Evolutionary conservation across 2,113 vertebrate species (phyloP).

Genomic region (Dipodomys spectabilis): DNA sequence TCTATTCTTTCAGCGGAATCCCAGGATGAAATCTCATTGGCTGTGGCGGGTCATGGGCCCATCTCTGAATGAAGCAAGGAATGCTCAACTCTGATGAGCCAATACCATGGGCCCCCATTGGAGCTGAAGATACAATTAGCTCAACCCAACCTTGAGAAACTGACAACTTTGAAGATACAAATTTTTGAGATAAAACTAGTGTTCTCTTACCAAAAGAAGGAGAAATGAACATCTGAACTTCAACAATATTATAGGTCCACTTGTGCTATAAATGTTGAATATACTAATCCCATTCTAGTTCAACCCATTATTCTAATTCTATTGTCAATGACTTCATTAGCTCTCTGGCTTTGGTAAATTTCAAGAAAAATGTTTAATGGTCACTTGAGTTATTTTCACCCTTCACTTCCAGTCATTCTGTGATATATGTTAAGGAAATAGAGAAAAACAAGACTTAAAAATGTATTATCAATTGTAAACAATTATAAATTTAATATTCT

Average conservation of each 20-base stretch:
- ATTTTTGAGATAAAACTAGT: not conserved
- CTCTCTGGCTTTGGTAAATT: not conserved
- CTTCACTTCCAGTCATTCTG: not conserved
- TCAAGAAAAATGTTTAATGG: not conserved
- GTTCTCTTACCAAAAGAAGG: not conserved
- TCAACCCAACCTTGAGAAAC: too few species aligned
- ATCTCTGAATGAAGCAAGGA: not conserved
- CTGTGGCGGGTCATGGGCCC: not conserved
- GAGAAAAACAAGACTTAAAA: not conserved
- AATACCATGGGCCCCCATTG: not conserved
- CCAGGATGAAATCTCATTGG: not conserved
- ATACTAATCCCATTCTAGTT: not conserved
- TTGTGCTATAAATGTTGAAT: not conserved
- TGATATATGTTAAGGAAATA: not conserved
- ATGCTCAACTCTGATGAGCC: too few species aligned
- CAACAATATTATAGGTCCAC: not conserved
- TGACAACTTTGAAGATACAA: too few species aligned
- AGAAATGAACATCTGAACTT: not conserved
- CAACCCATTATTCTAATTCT: not conserved
- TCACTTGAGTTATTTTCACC: conserved; percentile 4
- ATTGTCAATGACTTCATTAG: not conserved
- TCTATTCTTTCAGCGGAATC: not conserved
- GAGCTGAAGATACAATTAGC: not conserved
- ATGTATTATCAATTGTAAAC: conserved; percentile 2
- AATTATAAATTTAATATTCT: conserved; percentile 44